These are phyloP conservation scores for Brachypodius melanocephalos DNA, from an alignment of 2,113 vertebrate species.

Conservation along the genomic window DNA sequence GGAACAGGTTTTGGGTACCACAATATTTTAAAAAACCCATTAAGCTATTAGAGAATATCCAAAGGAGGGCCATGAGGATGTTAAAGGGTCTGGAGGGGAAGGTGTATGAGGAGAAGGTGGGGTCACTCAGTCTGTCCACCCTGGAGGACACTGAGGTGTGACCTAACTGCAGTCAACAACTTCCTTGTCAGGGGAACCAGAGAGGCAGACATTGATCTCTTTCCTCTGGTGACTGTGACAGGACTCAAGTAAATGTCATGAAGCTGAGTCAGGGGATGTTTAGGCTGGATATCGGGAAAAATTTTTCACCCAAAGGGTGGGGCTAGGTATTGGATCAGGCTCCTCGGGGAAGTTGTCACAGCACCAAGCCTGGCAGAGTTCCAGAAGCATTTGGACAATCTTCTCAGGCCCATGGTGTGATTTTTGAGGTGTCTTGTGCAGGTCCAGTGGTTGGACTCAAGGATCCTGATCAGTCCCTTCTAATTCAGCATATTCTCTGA, in stretches of 20 bases:
- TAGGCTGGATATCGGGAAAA: background rate
- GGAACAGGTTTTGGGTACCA: background rate
- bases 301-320: accelerated
- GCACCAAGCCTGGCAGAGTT: background rate
- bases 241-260: background rate
- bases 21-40: too few species aligned
- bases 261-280: background rate
- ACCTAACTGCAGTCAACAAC: background rate
- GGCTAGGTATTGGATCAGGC: background rate
- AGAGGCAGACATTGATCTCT: background rate
- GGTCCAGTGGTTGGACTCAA: background rate
- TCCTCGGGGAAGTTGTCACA: background rate
- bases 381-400: background rate
- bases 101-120: background rate
- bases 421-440: background rate
- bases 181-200: background rate
- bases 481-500: background rate
- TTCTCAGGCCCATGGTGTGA: background rate
- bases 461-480: background rate
- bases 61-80: background rate
- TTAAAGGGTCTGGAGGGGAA: background rate
- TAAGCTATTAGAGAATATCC: background rate
- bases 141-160: background rate
- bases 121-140: background rate
- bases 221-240: background rate